Percentiles rank a stretch among this genome's conserved stretches.
Conservation (phyloP, 2,113 vertebrate species). For the Hiodon tergisus region DNA sequence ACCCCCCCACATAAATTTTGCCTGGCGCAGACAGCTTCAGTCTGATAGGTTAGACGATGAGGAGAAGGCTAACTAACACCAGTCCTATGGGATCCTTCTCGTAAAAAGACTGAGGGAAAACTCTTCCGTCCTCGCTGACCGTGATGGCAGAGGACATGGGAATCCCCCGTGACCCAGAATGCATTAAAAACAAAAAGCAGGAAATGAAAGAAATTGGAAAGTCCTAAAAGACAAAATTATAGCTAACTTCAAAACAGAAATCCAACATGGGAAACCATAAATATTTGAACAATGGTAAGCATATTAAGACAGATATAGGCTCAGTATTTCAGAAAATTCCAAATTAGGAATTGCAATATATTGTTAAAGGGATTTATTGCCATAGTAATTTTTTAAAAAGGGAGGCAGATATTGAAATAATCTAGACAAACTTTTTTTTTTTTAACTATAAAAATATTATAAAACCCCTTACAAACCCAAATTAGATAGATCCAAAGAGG, state of each 20-base stretch:
- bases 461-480: slow-evolving; percentile 5
- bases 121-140: slow-evolving; percentile 41
- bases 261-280: slow-evolving; percentile 18
- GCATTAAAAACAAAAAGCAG: slow-evolving; percentile 39
- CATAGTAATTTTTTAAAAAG: neutral
- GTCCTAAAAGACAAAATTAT: slow-evolving; percentile 35
- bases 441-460: neutral
- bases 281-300: slow-evolving; percentile 26
- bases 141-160: slow-evolving; percentile 30
- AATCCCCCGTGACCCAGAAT: slow-evolving; percentile 45
- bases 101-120: slow-evolving; percentile 29
- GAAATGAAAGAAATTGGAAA: slow-evolving; percentile 40
- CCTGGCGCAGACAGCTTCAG: no score
- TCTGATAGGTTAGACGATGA: no score
- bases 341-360: slow-evolving; percentile 5
- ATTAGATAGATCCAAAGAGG: neutral
- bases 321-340: slow-evolving; percentile 20
- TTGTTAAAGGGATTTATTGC: neutral
- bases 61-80: no score
- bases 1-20: no score
- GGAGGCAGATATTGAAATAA: neutral
- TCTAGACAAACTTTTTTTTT: neutral
- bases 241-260: slow-evolving; percentile 36
- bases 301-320: slow-evolving; percentile 1
- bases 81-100: no score